These are phyloP conservation scores for Pteronura brasiliensis DNA, from an alignment of 2,113 vertebrate species.

Conservation along the genomic window DNA sequence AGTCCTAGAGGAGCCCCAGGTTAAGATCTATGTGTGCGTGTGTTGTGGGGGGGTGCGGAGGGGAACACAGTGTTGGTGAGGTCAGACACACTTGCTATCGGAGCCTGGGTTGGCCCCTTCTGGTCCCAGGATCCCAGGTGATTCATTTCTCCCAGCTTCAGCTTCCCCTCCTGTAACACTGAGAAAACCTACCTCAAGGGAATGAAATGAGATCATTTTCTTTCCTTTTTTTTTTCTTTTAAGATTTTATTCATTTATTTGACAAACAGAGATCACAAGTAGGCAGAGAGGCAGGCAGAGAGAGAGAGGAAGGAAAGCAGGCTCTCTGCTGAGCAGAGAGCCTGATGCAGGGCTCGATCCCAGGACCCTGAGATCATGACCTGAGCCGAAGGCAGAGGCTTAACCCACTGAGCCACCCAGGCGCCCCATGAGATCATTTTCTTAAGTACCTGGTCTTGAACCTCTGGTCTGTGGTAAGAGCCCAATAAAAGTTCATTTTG, in stretches of 20 bases:
- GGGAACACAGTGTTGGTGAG: neutral
- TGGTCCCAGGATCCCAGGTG: neutral
- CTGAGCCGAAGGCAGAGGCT: too few species aligned
- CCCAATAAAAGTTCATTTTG: neutral
- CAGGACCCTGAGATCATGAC: too few species aligned
- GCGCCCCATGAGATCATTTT: neutral
- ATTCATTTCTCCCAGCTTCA: neutral
- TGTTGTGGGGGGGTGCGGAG: too few species aligned
- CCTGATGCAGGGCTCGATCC: too few species aligned
- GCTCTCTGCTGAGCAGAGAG: too few species aligned
- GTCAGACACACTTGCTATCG: too few species aligned
- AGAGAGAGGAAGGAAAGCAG: too few species aligned
- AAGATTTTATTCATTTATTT: too few species aligned
- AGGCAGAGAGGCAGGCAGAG: too few species aligned
- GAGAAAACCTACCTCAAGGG: neutral
- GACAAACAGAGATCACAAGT: too few species aligned
- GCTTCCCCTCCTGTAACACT: neutral
- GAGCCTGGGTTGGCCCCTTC: neutral
- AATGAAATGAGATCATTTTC: neutral
- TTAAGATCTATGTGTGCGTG: neutral
- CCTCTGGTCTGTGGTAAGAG: neutral
- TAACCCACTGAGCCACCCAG: too few species aligned
- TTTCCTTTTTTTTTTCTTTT: too few species aligned
- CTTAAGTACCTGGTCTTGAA: neutral
- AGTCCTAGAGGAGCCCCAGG: fast-evolving